A percentile compares a stretch with the other conserved stretches of the same genome.
Conservation (phyloP, 2,797 vertebrate genomes). For the Eospalax fontanierii region DNA sequence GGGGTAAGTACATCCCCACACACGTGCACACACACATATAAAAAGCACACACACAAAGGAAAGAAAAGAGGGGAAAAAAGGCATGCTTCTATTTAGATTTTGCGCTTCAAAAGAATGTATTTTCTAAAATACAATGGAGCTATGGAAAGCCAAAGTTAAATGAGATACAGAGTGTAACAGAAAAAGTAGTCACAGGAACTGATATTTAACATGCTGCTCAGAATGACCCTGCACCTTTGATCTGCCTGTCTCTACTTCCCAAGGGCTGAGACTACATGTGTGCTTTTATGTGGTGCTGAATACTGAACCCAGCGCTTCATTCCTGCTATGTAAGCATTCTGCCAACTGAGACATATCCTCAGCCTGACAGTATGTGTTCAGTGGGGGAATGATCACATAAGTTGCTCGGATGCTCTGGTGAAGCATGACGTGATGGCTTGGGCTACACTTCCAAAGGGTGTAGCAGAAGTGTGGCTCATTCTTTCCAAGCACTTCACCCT, state of each 20-base stretch:
- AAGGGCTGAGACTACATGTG: no score
- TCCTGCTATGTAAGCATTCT: background rate
- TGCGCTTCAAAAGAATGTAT: background rate
- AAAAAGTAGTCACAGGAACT: background rate
- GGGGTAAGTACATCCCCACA: no score
- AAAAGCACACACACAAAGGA: background rate
- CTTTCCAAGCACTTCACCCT: slow-evolving; percentile 4
- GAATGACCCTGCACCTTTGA: background rate
- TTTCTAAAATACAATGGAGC: background rate
- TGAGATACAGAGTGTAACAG: slow-evolving; percentile 43
- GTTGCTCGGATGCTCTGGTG: slow-evolving; percentile 48
- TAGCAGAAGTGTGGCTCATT: background rate
- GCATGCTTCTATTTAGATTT: slow-evolving; percentile 35
- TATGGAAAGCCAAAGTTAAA: slow-evolving; percentile 45
- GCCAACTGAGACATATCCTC: background rate
- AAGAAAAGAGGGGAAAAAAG: slow-evolving; percentile 34
- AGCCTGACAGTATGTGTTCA: background rate
- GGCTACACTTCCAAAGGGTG: background rate
- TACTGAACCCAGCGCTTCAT: background rate
- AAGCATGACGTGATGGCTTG: background rate
- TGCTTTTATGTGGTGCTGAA: background rate
- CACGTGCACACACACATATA: background rate
- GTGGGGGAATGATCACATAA: background rate
- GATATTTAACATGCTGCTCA: background rate
- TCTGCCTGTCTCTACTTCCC: background rate